These are phyloP conservation scores for Allolobophora icterica DNA, from an alignment of 2,888 invertebrate species.

Conservation along the genomic window DNA sequence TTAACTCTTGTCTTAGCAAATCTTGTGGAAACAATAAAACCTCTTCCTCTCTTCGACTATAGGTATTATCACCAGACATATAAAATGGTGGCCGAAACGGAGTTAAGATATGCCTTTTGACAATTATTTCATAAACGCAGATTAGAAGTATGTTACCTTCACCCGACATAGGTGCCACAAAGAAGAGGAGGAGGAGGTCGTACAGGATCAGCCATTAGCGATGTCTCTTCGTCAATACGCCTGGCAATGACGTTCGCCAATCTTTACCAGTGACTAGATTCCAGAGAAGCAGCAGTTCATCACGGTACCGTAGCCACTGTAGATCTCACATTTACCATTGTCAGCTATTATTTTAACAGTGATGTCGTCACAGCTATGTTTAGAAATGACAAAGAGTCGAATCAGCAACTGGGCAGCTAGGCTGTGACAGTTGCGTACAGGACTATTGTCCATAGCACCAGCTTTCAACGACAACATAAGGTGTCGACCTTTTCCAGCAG, in stretches of 20 bases:
- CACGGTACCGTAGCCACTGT: neutral
- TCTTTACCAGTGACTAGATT: no score
- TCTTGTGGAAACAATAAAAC: no score
- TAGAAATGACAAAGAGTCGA: neutral
- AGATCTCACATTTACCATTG: neutral
- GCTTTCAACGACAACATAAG: neutral
- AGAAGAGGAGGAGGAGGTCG: neutral
- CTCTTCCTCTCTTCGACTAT: neutral
- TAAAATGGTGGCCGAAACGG: no score
- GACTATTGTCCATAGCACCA: constrained; percentile 1
- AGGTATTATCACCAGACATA: no score
- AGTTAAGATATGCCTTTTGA: neutral
- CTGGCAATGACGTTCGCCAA: no score
- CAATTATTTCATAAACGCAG: neutral
- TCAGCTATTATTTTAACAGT: neutral
- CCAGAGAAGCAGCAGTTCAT: no score
- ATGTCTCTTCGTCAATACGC: neutral
- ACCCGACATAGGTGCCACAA: neutral
- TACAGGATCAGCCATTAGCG: no score
- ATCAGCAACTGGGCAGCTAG: neutral
- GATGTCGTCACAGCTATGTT: neutral
- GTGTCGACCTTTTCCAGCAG: neutral
- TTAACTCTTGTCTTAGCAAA: no score
- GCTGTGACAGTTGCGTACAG: neutral
- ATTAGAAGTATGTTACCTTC: no score